Evolutionary conservation across 2,888 invertebrate genomes (phyloP).

Genomic region (Dicyrtoma fusca): DNA sequence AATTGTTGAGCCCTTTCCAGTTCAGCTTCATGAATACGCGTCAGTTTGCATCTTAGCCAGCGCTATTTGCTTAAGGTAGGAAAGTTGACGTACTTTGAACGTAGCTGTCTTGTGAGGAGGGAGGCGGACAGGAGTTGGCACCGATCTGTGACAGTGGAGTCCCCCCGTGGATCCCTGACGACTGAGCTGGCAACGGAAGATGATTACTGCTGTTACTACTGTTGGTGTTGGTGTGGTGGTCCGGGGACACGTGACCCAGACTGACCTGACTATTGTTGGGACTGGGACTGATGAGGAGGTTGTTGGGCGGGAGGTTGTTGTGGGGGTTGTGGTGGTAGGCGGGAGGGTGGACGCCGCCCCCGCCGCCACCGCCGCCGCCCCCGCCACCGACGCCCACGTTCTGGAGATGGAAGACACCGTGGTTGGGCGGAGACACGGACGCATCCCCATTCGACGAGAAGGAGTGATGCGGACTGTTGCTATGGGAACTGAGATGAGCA

Average conservation of each 20-base stretch:
- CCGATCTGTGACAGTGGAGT: constrained; percentile 87
- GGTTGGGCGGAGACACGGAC: constrained; percentile 58
- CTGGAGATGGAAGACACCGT: constrained; percentile 44
- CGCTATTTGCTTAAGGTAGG: too few species aligned
- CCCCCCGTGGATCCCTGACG: constrained; percentile 73
- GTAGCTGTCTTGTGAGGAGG: constrained; percentile 58
- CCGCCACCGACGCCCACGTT: constrained; percentile 11
- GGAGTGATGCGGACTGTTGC: constrained; percentile 55
- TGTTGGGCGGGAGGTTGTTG: constrained; percentile 56
- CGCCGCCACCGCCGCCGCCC: neutral
- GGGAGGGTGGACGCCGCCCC: constrained; percentile 35
- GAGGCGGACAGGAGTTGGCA: constrained; percentile 68
- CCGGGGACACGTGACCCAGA: constrained; percentile 43
- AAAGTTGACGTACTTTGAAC: constrained; percentile 41
- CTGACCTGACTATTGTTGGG: constrained; percentile 5
- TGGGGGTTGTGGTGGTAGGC: constrained; percentile 46
- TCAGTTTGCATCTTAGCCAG: too few species aligned
- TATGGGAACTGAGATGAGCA: constrained; percentile 56
- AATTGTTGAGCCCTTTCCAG: too few species aligned
- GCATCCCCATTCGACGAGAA: constrained; percentile 60
- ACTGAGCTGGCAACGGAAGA: constrained; percentile 44
- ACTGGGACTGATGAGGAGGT: neutral
- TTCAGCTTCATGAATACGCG: too few species aligned
- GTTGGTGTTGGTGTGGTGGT: constrained; percentile 28
- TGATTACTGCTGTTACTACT: constrained; percentile 47